Evolutionary conservation across 2,113 vertebrate genomes (phyloP).

Genomic region (Pionites leucogaster): DNA sequence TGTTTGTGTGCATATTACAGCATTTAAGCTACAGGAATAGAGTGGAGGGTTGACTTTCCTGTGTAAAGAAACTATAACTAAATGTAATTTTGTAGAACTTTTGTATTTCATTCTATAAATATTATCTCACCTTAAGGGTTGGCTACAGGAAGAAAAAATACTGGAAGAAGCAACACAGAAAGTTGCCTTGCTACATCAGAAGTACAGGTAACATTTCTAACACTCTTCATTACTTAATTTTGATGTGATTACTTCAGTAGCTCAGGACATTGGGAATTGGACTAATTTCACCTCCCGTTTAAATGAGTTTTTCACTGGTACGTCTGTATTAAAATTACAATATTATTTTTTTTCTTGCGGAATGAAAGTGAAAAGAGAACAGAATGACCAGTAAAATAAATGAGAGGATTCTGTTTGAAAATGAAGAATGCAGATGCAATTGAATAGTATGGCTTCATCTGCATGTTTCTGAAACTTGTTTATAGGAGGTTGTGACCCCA

Average conservation of each 20-base stretch:
- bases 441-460: not conserved
- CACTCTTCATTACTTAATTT: not conserved
- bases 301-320: not conserved
- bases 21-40: not conserved
- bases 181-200: conserved; percentile 93
- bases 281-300: not conserved
- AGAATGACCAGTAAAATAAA: not conserved
- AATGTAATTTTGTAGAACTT: not conserved
- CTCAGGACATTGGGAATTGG: not conserved
- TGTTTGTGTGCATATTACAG: not conserved
- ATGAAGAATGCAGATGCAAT: not conserved
- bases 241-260: not conserved
- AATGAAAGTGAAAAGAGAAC: not conserved
- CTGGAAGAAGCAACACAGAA: conserved; percentile 96
- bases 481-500: not conserved
- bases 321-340: not conserved
- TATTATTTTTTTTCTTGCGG: not conserved
- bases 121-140: conserved; percentile 78
- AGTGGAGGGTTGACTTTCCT: fast-evolving
- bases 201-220: conserved; percentile 82
- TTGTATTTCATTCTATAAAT: not conserved
- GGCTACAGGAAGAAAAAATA: conserved; percentile 95
- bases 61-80: not conserved
- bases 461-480: not conserved
- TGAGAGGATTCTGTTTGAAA: not conserved